Conservation (phyloP, 2,113 vertebrate genomes). For the Lathamus discolor region DNA sequence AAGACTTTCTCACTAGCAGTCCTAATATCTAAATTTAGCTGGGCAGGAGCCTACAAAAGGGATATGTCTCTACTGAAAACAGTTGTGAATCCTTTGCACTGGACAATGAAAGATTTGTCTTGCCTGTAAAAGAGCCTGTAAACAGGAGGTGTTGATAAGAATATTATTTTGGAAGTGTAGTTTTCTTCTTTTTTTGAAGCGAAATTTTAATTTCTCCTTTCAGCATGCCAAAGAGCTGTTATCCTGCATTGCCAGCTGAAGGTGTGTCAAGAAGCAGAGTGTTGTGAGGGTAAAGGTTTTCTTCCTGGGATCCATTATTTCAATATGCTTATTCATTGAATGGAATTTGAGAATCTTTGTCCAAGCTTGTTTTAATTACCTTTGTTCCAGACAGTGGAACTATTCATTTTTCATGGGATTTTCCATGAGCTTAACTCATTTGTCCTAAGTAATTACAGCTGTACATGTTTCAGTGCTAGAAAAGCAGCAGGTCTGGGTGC, state of each 20-base stretch:
- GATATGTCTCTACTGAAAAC: background rate
- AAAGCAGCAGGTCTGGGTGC: background rate
- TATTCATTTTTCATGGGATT: background rate
- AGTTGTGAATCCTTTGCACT: background rate
- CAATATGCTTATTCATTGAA: background rate
- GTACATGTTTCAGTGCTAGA: background rate
- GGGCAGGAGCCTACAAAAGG: background rate
- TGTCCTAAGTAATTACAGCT: background rate
- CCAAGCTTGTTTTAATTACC: background rate
- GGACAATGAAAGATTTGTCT: background rate
- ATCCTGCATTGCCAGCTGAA: background rate
- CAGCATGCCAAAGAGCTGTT: background rate
- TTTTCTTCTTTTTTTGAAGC: background rate
- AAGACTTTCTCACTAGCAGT: background rate
- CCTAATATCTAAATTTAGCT: background rate
- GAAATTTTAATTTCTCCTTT: background rate
- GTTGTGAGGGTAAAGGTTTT: background rate
- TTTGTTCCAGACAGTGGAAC: background rate
- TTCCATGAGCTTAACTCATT: background rate
- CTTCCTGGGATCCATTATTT: background rate
- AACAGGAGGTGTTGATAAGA: background rate
- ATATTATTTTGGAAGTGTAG: background rate
- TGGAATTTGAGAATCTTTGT: background rate
- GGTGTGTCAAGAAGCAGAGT: background rate
- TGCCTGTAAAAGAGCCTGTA: background rate